Evolutionary conservation across 2,797 vertebrate species (phyloP), one percentile per base, ranked within the genome.

Genomic region (Macroramphosus scolopax): DNA sequence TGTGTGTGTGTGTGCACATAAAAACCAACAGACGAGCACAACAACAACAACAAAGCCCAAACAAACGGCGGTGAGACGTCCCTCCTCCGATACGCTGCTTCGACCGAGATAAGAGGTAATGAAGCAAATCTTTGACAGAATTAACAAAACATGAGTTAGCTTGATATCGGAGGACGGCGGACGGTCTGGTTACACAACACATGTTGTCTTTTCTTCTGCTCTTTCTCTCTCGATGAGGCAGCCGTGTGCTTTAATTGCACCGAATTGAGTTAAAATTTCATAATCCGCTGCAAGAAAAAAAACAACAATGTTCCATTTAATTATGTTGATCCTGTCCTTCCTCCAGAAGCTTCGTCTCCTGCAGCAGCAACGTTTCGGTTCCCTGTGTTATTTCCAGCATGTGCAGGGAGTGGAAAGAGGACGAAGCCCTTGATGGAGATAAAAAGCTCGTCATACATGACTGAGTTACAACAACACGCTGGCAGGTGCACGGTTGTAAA

Each of bases 121-220:
- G 74, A 80, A 50, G 41, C 39, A 68, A 74, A 70, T 36, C 32
- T 51, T 68, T 68, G 13, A 79, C 70, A 39, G 57, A 60, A 68
- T 69, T 63, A 72, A 46, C 28, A 47, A 58, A 78, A 63, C 48
- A 42, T 3, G 30, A 58, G 48, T 54, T 25, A 40, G 16, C 55
- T 55, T 65, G 34, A 50, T 64, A 68, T 57, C 36, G 53, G 29
- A 46, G 22, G 15, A 42, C 44, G 56, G 40, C 51, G 66, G 52
- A 42, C 22, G 43, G 40, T 18, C n/a, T 25, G 24, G 24, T 12
- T 14, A 13, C 7, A 63, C 32, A 58, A 54, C 48, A 60, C 1
- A 9, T 15, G 26, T 31, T 3, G 4, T 51, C 13, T 44, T 56
- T 56, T 10, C 13, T 20, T 39, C 26, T 43, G 53, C 43, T 15